These are phyloP conservation scores for Scatophagus argus DNA, from an alignment of 2,113 vertebrate species.

Conservation along the genomic window DNA sequence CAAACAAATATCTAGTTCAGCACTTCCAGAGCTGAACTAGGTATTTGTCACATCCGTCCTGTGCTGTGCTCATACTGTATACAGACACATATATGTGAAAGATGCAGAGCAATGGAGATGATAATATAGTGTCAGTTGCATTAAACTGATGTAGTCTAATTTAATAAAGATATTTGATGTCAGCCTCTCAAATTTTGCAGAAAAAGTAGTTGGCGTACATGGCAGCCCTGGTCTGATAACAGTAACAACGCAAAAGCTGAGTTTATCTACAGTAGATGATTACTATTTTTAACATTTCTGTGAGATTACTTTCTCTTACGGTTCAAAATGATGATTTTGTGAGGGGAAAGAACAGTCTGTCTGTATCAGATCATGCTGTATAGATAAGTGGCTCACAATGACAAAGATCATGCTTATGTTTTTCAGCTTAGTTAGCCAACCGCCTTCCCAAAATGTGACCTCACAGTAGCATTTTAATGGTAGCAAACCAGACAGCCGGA, in stretches of 20 bases:
- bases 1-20: too few relatives aligned
- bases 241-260: background rate
- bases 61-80: background rate
- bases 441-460: background rate
- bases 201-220: background rate
- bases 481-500: background rate
- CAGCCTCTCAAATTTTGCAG: background rate
- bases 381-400: background rate
- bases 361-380: background rate
- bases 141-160: background rate
- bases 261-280: background rate
- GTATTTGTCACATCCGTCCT: background rate
- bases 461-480: background rate
- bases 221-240: background rate
- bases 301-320: background rate
- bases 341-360: background rate
- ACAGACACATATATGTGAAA: background rate
- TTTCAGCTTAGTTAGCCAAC: background rate
- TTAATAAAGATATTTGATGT: background rate
- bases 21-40: too few relatives aligned
- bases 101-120: background rate
- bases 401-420: background rate
- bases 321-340: background rate
- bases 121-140: background rate
- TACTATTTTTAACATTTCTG: background rate